phyloP scores from a whole-genome alignment of 2,113 vertebrate genomes.

The Mesocricetus auratus region DNA sequence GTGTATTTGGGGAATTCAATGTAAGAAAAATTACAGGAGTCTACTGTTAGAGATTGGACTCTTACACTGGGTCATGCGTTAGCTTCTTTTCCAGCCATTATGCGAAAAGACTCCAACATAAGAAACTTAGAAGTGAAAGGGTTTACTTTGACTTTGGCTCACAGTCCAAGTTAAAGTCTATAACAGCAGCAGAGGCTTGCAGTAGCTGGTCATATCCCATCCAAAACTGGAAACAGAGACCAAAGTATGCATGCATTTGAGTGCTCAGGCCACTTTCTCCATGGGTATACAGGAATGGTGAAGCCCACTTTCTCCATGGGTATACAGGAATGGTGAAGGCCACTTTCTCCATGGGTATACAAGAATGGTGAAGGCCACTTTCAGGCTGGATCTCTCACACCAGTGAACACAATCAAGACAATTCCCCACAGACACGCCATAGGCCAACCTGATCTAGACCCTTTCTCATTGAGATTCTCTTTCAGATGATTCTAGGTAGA shows the following conservation, averaged over 20 bases:
- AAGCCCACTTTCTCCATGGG: not conserved
- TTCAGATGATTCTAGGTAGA: not conserved
- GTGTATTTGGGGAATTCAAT: no score
- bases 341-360: no score
- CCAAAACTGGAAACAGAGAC: not conserved
- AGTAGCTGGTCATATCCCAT: not conserved
- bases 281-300: not conserved
- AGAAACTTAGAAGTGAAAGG: not conserved
- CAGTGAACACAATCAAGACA: not conserved
- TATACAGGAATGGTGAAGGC: not conserved
- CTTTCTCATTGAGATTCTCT: not conserved
- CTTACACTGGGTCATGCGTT: not conserved
- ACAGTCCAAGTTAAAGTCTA: not conserved
- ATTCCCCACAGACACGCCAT: not conserved
- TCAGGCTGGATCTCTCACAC: not conserved
- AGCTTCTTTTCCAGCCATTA: not conserved
- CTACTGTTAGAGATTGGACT: not conserved
- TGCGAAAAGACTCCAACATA: not conserved
- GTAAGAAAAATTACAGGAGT: not conserved
- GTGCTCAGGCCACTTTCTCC: not conserved
- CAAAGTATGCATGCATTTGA: not conserved
- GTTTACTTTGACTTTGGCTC: not conserved
- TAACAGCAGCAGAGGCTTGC: not conserved
- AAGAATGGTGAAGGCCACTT: not conserved
- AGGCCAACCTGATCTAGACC: not conserved